Conservation (phyloP, 2,113 vertebrate species). For the Pheucticus melanocephalus region DNA sequence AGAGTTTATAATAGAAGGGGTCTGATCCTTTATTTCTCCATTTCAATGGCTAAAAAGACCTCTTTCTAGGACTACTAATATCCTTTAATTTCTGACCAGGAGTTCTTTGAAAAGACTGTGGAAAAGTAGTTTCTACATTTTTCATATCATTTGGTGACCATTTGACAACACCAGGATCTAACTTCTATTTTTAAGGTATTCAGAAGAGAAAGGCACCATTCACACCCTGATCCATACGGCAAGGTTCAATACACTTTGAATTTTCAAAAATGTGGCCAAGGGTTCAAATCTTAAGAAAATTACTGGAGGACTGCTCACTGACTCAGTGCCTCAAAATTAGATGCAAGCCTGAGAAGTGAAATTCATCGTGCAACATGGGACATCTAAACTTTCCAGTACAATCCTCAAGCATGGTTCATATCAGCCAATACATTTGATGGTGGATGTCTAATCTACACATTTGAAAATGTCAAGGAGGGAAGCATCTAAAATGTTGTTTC, state of each 20-base stretch:
- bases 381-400: background rate
- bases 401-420: background rate
- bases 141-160: background rate
- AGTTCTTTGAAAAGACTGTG: background rate
- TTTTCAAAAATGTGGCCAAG: background rate
- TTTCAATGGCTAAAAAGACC: background rate
- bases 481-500: background rate
- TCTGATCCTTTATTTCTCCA: background rate
- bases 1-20: background rate
- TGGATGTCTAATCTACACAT: background rate
- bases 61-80: background rate
- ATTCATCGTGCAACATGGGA: background rate
- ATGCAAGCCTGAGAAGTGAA: background rate
- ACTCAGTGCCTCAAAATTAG: background rate
- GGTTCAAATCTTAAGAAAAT: background rate
- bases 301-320: background rate
- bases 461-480: conserved; percentile 10
- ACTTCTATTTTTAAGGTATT: background rate
- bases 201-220: background rate
- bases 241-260: background rate
- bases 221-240: fast-evolving
- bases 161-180: background rate
- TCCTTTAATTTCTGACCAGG: background rate
- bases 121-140: background rate
- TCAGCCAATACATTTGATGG: background rate